Conservation (phyloP, 2,797 vertebrate species). For the Xenentodon cancila region DNA sequence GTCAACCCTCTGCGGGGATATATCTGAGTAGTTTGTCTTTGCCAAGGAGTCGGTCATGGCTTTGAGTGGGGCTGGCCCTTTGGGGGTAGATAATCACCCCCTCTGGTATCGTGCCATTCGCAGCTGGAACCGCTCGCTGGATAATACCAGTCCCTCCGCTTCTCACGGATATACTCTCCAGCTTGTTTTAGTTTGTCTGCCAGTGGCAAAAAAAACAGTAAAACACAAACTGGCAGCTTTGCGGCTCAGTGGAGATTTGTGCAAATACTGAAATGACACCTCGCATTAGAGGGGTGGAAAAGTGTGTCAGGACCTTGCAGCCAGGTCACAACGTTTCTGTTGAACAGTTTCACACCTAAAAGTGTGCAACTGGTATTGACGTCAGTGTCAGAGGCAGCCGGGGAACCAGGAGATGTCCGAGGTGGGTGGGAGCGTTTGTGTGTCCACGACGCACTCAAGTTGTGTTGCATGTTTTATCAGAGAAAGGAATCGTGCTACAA, state of each 20-base stretch:
- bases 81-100: conserved; percentile 62
- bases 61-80: conserved; percentile 38
- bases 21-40: conserved; percentile 50
- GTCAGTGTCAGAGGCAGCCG: too few species aligned
- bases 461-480: too few species aligned
- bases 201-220: conserved; percentile 22
- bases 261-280: conserved; percentile 26
- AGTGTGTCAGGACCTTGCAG: neutral
- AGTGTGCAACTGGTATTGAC: neutral
- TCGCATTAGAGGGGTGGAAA: conserved; percentile 14
- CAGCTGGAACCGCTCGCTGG: conserved; percentile 50
- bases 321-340: neutral
- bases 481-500: too few species aligned
- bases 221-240: conserved; percentile 44
- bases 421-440: too few species aligned
- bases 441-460: neutral
- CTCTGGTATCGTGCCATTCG: conserved; percentile 38
- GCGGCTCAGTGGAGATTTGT: conserved; percentile 16
- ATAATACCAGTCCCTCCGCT: conserved; percentile 35
- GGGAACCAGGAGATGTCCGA: too few species aligned
- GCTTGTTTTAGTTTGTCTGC: conserved; percentile 26
- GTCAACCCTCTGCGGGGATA: conserved; percentile 37
- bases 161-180: conserved; percentile 13
- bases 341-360: neutral
- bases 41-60: conserved; percentile 49